Evolutionary conservation across 2,888 invertebrate genomes (phyloP), one percentile per base, ranked within the genome.

Genomic region (Troilus luridus): DNA sequence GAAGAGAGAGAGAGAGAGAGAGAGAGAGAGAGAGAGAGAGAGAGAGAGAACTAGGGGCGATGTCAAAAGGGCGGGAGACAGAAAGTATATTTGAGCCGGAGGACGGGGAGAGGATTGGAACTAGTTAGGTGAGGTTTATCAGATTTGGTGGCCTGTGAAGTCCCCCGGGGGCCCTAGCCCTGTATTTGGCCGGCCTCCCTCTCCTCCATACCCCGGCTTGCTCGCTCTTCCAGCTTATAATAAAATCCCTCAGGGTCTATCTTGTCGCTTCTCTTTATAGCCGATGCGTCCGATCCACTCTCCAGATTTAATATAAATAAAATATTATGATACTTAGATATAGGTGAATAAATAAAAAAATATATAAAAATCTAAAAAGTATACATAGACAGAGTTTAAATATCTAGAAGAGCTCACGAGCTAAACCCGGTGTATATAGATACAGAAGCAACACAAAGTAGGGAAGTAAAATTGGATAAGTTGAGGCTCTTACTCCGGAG

Each of bases 81-180:
- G 72, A 77, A 77, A 77, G 85, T 85, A 85, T 85, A 85, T 85
- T 85, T 58, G 85, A 85, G 85, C 19, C 5, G 21, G 17, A 21
- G 81, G n/a, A 19, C 7, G 81, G 56, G n/a, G 0, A 58, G 85
- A 85, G 85, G 85, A 85, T 85, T 85, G 54, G 85, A 85, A 58
- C 85, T 85, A 85, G 85, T 85, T 85, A 85, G 85, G 56, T 54
- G 19, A 85, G 85, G 56, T 85, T 54, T 85, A 85, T 85, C 56
- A 85, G 85, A 85, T 85, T 85, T 85, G 85, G 85, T 56, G 85
- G 85, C 56, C 85, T 54, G 85, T 85, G 85, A 85, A 85, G 85
- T 77, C 72, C 72, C 72, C 1, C n/a, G 56, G 85, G 85, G n/a
- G 56, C 56, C 85, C 85, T n/a, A 54, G n/a, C 56, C 56, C 85